Evolutionary conservation across 2,888 invertebrate species (phyloP).

Genomic region (Drosophila suboccidentalis): DNA sequence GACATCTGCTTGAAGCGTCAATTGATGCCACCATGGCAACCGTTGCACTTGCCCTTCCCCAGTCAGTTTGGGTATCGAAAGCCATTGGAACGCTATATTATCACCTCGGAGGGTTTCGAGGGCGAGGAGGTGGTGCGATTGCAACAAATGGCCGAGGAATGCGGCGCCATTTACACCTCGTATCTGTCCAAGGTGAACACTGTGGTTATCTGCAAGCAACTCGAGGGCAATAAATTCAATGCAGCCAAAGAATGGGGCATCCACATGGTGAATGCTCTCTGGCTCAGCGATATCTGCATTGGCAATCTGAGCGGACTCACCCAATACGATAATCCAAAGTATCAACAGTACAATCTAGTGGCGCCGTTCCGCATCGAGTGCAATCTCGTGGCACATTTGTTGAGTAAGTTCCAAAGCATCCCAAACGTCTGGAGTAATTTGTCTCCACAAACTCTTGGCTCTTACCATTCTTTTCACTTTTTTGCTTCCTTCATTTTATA

Average conservation of each 20-base stretch:
- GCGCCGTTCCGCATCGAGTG: slow-evolving; percentile 95
- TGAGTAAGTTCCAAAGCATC: slow-evolving; percentile 88
- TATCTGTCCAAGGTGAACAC: slow-evolving; percentile 93
- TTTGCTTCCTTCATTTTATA: no score
- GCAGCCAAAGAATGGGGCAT: slow-evolving; percentile 97
- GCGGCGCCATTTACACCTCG: slow-evolving; percentile 93
- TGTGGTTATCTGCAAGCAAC: slow-evolving; percentile 91
- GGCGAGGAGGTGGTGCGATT: slow-evolving; percentile 93
- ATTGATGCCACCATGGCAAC: slow-evolving; percentile 96
- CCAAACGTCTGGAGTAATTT: no score
- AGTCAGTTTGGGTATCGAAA: slow-evolving; percentile 88
- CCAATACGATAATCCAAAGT: slow-evolving; percentile 93
- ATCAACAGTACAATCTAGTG: slow-evolving; percentile 93
- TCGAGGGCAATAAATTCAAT: slow-evolving; percentile 94
- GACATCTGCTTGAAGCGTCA: slow-evolving; percentile 95
- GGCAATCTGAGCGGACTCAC: slow-evolving; percentile 94
- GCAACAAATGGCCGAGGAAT: slow-evolving; percentile 93
- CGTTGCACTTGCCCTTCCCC: slow-evolving; percentile 95
- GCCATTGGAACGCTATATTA: slow-evolving; percentile 91
- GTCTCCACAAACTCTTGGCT: not conserved
- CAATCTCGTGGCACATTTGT: slow-evolving; percentile 93
- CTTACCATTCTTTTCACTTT: not conserved
- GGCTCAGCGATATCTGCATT: slow-evolving; percentile 96
- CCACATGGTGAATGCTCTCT: slow-evolving; percentile 96
- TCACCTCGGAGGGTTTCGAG: slow-evolving; percentile 95